Conservation (phyloP, 2,113 vertebrate species). For the Stegostoma tigrinum region DNA sequence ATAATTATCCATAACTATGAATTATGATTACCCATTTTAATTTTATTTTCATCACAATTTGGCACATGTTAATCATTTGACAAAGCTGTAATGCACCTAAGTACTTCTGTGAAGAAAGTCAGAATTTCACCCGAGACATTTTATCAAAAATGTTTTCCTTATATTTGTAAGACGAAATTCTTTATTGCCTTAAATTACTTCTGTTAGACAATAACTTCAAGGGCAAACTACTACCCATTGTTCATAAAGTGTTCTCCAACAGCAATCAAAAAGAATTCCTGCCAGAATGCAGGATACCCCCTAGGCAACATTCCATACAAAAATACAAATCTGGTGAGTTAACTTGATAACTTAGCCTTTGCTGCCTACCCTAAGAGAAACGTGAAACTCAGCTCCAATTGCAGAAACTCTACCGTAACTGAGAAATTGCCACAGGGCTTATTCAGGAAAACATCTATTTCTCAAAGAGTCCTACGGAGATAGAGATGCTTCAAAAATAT, state of each 20-base stretch:
- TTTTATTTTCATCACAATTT: not conserved
- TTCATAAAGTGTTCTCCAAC: not conserved
- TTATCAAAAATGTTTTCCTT: not conserved
- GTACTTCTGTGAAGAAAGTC: not conserved
- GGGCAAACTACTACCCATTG: not conserved
- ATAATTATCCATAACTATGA: not conserved
- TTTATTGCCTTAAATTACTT: not conserved
- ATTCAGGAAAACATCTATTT: not conserved
- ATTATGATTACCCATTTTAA: not conserved
- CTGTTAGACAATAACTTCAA: not conserved
- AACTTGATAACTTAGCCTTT: not conserved
- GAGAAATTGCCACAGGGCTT: not conserved
- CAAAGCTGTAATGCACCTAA: not conserved
- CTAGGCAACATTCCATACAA: not conserved
- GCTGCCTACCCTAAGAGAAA: not conserved
- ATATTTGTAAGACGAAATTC: not conserved
- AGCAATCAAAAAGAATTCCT: not conserved
- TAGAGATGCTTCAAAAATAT: not conserved
- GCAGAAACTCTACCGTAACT: not conserved
- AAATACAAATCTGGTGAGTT: not conserved
- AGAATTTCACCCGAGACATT: not conserved
- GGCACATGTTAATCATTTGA: not conserved
- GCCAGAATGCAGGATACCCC: not conserved
- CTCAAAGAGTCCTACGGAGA: not conserved
- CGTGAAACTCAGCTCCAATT: not conserved